Evolutionary conservation across 2,888 invertebrate species (phyloP).

Genomic region (Cephus rjabovi): DNA sequence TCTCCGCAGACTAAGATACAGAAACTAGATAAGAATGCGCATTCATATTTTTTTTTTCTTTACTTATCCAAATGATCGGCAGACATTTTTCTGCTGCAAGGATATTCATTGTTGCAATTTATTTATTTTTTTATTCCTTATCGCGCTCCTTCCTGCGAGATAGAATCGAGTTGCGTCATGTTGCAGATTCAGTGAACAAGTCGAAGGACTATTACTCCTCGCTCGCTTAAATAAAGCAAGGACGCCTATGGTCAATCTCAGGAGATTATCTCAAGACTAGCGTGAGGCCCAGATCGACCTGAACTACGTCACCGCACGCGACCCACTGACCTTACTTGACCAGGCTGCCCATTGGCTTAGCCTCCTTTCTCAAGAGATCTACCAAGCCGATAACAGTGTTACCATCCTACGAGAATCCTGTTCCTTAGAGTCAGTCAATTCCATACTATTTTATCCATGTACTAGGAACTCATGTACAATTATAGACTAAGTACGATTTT

Average conservation of each 20-base stretch:
- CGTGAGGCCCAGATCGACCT: conserved; percentile 26
- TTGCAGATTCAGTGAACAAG: neutral
- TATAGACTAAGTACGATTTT: neutral
- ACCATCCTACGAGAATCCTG: neutral
- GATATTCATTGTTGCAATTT: neutral
- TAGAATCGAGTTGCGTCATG: neutral
- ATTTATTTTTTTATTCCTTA: neutral
- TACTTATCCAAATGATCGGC: neutral
- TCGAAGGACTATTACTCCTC: conserved; percentile 11
- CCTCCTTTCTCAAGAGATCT: neutral
- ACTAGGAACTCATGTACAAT: neutral
- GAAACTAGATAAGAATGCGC: neutral
- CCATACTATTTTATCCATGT: neutral
- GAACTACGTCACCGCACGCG: conserved; percentile 26
- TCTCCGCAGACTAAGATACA: conserved; percentile 86
- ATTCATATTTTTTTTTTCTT: neutral
- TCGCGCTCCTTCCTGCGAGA: neutral
- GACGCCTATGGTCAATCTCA: conserved; percentile 48
- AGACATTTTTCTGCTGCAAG: neutral
- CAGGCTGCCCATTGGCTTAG: neutral
- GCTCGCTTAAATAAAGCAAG: conserved; percentile 38
- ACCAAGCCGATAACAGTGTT: neutral
- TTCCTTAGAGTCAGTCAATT: neutral
- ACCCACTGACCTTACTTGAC: conserved; percentile 60
- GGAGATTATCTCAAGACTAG: conserved; percentile 39